Percentiles rank a stretch among this genome's conserved stretches.
Conservation (phyloP, 1,140 invertebrate species). For the Drosophila bocki region DNA sequence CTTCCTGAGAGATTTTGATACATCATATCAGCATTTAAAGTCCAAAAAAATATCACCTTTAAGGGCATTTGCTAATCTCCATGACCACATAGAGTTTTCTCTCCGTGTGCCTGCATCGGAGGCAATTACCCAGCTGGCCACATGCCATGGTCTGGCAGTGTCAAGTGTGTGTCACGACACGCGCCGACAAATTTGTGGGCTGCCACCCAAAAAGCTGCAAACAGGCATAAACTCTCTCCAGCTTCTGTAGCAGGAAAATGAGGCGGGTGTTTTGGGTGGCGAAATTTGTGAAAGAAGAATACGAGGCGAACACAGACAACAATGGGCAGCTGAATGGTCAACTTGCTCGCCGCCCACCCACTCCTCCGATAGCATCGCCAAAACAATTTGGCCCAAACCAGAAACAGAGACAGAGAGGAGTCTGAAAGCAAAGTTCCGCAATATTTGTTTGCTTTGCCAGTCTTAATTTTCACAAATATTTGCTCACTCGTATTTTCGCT, state of each 20-base stretch:
- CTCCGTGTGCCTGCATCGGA: slow-evolving; percentile 38
- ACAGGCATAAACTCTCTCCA: slow-evolving; percentile 37
- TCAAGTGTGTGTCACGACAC: slow-evolving; percentile 55
- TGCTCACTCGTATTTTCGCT: slow-evolving; percentile 30
- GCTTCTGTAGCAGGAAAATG: slow-evolving; percentile 22
- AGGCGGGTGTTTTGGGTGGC: neutral
- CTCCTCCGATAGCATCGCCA: slow-evolving; percentile 28
- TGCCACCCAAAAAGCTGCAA: slow-evolving; percentile 35
- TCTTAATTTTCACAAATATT: slow-evolving; percentile 77
- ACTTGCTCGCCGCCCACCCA: slow-evolving; percentile 7
- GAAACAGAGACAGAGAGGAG: slow-evolving; percentile 11
- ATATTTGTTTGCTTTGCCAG: slow-evolving; percentile 58
- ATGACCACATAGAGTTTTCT: neutral
- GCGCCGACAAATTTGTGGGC: slow-evolving; percentile 57
- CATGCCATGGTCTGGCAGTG: slow-evolving; percentile 33
- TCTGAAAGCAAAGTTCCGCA: slow-evolving; percentile 52
- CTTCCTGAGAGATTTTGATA: too few relatives aligned
- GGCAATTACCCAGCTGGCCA: slow-evolving; percentile 49
- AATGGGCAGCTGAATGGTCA: slow-evolving; percentile 50
- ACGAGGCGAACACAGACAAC: slow-evolving; percentile 22
- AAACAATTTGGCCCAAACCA: slow-evolving; percentile 40
- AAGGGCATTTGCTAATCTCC: neutral
- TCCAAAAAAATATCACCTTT: neutral
- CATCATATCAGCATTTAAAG: too few relatives aligned
- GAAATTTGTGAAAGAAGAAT: slow-evolving; percentile 1